Evolutionary conservation across 2,888 invertebrate species (phyloP), one percentile per base, ranked within the genome.

Genomic region (Noctua fimbriata): DNA sequence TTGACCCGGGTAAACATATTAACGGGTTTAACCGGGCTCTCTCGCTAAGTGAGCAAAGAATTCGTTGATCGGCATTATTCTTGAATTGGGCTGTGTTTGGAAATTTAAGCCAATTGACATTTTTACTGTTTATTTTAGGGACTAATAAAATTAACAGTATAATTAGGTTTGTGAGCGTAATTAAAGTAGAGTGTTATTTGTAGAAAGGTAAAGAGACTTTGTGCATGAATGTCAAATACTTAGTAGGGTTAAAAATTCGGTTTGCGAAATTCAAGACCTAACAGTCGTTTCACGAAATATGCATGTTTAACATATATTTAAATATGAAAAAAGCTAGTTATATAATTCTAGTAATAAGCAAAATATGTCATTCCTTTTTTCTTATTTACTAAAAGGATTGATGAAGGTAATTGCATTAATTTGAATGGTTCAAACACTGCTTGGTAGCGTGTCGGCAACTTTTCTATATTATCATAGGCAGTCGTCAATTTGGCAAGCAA

Each of bases 1-100:
- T 80, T 76, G 73, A 76, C 52, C 65, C 66, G 49, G 32, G 66
- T 63, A 67, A 79, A 73, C 70, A 73, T 73, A 69, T 71, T 79
- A 69, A 24, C 14, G n/a, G 60, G 60, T 71, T 49, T 73, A 77
- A 69, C 32, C 18, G n/a, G 44, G 58, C 67, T 66, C 12, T 52
- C 73, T 71, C 60, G 67, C 79, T 60, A 79, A 65, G 65, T 76
- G 83, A 69, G 65, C 69, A 75, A 60, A 55, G 18, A 58, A 73
- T 41, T 63, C 21, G 44, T 66, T 84, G 63, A 36, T 75, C 18
- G 12, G 18, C 12, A 77, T 69, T 58, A 69, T 76, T 70, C 47
- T 75, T 63, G 63, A 66, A 72, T 41, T 74, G 14, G 70, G 10
- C 44, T 47, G 49, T 55, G 21, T 71, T 81, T 65, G 16, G 41